phyloP scores from a whole-genome alignment of 2,888 invertebrate species.

The Dichetophora obliterata region DNA sequence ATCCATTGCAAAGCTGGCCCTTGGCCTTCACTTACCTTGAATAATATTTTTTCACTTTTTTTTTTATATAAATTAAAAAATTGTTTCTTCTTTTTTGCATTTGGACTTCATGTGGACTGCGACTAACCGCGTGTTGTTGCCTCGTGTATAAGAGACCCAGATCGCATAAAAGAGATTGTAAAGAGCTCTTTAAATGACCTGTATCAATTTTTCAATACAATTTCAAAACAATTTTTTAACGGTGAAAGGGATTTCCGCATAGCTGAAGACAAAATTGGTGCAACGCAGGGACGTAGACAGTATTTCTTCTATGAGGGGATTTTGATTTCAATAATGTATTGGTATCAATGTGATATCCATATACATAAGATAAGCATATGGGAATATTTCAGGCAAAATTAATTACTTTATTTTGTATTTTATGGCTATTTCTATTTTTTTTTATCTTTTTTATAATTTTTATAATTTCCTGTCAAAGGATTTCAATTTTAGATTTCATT shows the following conservation, averaged over 20 bases:
- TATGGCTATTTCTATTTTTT: no score
- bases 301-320: no score
- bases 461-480: no score
- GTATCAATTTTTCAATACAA: conserved; percentile 52
- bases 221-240: no score
- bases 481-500: no score
- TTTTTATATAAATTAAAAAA: not conserved
- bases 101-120: not conserved
- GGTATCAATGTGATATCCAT: no score
- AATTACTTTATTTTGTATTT: no score
- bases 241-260: conserved; percentile 57
- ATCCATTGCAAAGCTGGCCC: conserved; percentile 59
- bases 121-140: not conserved
- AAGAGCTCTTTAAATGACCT: conserved; percentile 43
- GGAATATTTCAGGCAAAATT: no score
- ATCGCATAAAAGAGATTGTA: conserved; percentile 30
- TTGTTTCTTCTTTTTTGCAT: conserved; percentile 44
- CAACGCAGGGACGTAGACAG: no score
- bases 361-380: no score
- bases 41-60: conserved; percentile 46
- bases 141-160: not conserved
- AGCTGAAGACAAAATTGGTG: conserved; percentile 24
- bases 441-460: no score
- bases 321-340: no score
- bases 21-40: conserved; percentile 70